Conservation (phyloP, 2,888 invertebrate genomes). For the Pecten maximus region DNA sequence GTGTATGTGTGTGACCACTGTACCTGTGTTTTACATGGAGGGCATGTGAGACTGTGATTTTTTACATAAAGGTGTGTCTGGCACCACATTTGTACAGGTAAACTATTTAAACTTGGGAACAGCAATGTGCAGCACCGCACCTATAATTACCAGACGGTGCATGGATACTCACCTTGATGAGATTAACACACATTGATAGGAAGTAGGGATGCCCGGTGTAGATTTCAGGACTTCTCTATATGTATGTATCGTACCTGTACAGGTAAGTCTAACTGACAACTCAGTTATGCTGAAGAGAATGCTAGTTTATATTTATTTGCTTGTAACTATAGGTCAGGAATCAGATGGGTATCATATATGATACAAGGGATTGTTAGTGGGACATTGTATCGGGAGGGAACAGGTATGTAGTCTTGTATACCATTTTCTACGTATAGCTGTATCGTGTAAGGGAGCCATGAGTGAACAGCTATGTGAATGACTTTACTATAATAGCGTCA, state of each 20-base stretch:
- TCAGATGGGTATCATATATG: background rate
- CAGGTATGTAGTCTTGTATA: slow-evolving; percentile 8
- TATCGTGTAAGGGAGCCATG: background rate
- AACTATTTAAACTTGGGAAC: background rate
- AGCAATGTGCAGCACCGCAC: background rate
- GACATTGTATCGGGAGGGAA: background rate
- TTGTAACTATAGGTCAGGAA: background rate
- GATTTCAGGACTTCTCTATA: background rate
- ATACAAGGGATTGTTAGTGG: background rate
- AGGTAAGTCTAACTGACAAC: background rate
- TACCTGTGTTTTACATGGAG: too few species aligned
- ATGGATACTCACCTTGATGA: background rate
- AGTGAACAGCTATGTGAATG: background rate
- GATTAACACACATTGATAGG: background rate
- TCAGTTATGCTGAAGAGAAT: background rate
- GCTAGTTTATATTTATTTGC: background rate
- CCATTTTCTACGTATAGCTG: background rate
- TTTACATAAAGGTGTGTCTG: background rate
- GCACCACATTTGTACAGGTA: background rate
- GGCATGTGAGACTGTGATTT: too few species aligned
- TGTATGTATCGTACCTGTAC: background rate
- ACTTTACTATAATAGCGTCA: background rate
- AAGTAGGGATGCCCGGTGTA: background rate
- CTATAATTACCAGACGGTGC: background rate
- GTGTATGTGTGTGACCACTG: background rate